Percentiles rank a stretch among this genome's conserved stretches.
These are phyloP conservation scores for Elysia crispata DNA, from an alignment of 2,888 invertebrate genomes.

Conservation along the genomic window DNA sequence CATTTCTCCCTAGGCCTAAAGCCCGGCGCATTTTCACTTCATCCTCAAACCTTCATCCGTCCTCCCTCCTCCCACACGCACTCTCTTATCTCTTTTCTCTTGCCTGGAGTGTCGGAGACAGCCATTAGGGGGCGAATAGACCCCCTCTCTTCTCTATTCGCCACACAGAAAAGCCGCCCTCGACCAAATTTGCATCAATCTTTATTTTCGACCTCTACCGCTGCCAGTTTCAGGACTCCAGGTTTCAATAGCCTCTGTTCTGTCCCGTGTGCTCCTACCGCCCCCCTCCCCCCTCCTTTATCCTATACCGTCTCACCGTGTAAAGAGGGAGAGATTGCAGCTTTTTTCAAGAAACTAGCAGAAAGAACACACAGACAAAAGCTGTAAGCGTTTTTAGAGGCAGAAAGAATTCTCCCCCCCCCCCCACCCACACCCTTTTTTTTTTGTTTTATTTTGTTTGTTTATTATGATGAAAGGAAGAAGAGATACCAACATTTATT, in stretches of 20 bases:
- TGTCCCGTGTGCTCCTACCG: not conserved
- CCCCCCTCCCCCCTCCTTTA: not conserved
- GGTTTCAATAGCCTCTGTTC: not conserved
- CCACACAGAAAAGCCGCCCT: conserved; percentile 27
- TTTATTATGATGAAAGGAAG: no score
- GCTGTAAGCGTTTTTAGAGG: not conserved
- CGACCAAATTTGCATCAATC: conserved; percentile 48
- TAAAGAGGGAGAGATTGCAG: no score
- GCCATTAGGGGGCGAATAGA: no score
- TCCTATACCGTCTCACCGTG: not conserved
- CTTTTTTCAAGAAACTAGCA: not conserved
- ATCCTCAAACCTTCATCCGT: no score
- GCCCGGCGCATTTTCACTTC: no score
- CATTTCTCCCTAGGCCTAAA: no score
- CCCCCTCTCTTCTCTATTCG: no score
- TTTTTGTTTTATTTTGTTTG: no score
- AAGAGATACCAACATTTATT: no score
- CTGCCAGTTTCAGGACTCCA: conserved; percentile 12
- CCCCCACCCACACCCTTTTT: no score
- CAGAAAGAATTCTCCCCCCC: not conserved
- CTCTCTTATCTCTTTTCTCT: not conserved
- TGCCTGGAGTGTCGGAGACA: not conserved
- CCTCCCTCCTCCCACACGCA: not conserved
- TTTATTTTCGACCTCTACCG: conserved; percentile 30
- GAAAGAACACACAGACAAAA: not conserved